Evolutionary conservation across 2,113 vertebrate species (phyloP), one percentile per base, ranked within the genome.

Genomic region (Vidua macroura): DNA sequence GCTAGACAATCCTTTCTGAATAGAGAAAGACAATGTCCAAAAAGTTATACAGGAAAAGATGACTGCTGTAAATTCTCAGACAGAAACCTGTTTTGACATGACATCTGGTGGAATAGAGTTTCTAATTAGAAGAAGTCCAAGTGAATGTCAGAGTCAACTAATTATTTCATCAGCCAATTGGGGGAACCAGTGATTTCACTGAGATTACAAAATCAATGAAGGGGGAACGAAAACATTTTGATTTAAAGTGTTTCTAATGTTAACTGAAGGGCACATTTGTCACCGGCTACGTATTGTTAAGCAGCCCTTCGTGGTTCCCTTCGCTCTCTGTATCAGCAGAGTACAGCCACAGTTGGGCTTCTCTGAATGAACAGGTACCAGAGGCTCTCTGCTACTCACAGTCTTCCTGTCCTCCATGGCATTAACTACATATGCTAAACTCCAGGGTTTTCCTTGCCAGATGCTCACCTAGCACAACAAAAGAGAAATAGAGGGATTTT

Each of bases 121-220:
- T 66, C 82, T 95, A 91, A 93, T 88, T 93, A 94, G 49, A 94
- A 67, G 64, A 17, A 39, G 25, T 70, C 76, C 74, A 86, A 73
- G 51, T 80, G 51, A 87, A 81, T 70, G 48, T 90, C 72, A 83
- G 53, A 83, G 31, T 94, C 73, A 37, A 83, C 82, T 93, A 97
- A 96, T 96, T 94, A 87, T 92, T 96, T 93, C 74, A 89, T 93
- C 89, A 95, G 67, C 41, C 77, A 87, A 83, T 96, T 85, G 94
- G 63, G 33, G 25, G 33, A 96, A 84, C 27, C 23, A 79, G 82
- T 3, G 20, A 86, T 93, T 96, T 85, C 75, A 90, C 66, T 43
- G 35, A 55, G 35, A 90, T 95, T 92, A 86, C 74, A 94, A 86
- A 94, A 93, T 92, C 84, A 74, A 20, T 94, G 79, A 80, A 82